Evolutionary conservation across 2,888 invertebrate species (phyloP), one percentile per base, ranked within the genome.

Genomic region (Cryptocheilus praepositus): DNA sequence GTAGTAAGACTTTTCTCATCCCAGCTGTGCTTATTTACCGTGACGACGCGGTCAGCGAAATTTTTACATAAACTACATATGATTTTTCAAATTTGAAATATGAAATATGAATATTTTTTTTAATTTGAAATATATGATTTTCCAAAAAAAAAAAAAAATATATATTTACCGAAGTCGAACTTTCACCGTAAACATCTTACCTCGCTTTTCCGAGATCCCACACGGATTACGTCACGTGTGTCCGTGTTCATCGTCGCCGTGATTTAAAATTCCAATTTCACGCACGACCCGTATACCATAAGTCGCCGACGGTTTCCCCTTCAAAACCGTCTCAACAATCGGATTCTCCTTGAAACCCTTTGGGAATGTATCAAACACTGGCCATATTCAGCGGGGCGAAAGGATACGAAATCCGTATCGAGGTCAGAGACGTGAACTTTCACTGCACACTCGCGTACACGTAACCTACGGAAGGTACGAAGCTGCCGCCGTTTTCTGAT

Each of bases 141-240:
- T n/a, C n/a, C n/a, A n/a, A n/a, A n/a, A n/a, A n/a, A n/a, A n/a
- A n/a, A n/a, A n/a, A n/a, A n/a, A n/a, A n/a, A n/a, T n/a, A n/a
- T n/a, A n/a, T n/a, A n/a, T n/a, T n/a, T n/a, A n/a, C n/a, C n/a
- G n/a, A n/a, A n/a, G n/a, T n/a, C n/a, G n/a, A n/a, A 11, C 36
- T 7, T 36, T 11, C 1, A 4, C 36, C 36, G 13, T 36, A n/a
- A 18, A 49, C 11, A 61, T 36, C 90, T 90, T 89, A 95, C 95
- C 92, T 95, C 94, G 86, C 95, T 96, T 90, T 95, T 95, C 80
- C 95, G 92, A 55, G 95, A 95, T 65, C 95, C 95, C 67, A 96
- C 95, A 77, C 92, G 92, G 77, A 95, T 93, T 81, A 92, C 89
- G 77, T 88, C 86, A 81, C 67, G 64, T 63, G 70, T 61, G 4